Base-by-base conservation (phyloP, 1,140 invertebrate genomes). In the Carposina sasakii region DNA sequence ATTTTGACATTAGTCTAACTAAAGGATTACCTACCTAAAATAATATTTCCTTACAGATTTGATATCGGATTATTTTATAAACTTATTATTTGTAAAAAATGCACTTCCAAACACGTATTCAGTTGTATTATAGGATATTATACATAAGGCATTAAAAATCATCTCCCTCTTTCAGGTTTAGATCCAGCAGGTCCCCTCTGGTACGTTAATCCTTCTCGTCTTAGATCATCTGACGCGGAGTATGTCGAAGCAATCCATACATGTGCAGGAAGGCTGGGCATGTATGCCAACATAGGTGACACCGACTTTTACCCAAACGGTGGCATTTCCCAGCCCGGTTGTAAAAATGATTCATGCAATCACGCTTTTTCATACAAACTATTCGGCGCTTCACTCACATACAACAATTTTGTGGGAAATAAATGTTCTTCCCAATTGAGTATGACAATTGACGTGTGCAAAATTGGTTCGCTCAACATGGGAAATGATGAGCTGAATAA, bases 221-320 rank as follows among this genome's bases (percentile, higher is more conserved):
- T 89, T 1, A 69, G 73, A 15, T 57, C 69, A 23, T 71, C 58
- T 23, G 87, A 88, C 73, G 87, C 86, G 2, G 65, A 76, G n/a
- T 88, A 88, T 42, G 87, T 89, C 3, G 92, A 93, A 63, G 86
- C 89, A 12, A 91, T 93, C 57, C 92, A 93, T 61, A 92, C 91
- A 0, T 91, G 91, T 59, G 86, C 88, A 9, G 89, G 89, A 2
- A 26, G 26, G 24, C 62, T 78, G 75, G 39, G 87, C 85, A 66
- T 88, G 86, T 36, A 82, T 84, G 45, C 89, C 85, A 3, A 54
- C 8, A 46, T 78, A 0, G 70, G 58, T 12, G 87, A 91, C 56
- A 88, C 87, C 6, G 94, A 96, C 71, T 95, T 95, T 85, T 95
- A 91, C 72, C 91, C 91, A 1, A 95, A 95, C 65, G 92, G 91